Conservation (phyloP, 2,888 invertebrate species). For the Melieria omissa region DNA sequence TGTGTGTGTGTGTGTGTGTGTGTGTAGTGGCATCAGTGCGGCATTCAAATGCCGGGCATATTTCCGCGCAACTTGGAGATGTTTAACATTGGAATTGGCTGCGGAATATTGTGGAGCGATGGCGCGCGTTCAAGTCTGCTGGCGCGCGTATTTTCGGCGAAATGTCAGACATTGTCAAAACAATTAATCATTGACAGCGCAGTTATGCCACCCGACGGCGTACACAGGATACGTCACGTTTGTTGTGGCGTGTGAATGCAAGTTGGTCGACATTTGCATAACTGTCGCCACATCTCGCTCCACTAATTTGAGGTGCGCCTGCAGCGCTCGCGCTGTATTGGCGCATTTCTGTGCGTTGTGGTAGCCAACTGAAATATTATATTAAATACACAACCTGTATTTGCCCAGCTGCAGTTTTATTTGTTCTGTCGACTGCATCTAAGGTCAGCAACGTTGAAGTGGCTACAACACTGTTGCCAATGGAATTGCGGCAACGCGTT, state of each 20-base stretch:
- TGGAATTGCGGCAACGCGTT: no score
- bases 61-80: neutral
- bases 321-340: no score
- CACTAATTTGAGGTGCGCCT: no score
- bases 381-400: no score
- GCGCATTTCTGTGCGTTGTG: no score
- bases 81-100: neutral
- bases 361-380: no score
- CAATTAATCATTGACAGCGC: slow-evolving; percentile 7
- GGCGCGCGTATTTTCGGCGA: neutral
- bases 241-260: no score
- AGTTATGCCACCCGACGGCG: neutral
- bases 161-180: slow-evolving; percentile 14
- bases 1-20: neutral
- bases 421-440: no score
- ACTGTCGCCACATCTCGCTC: neutral
- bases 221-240: neutral
- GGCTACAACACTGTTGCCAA: no score
- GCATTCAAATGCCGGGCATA: neutral
- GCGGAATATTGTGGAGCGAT: neutral
- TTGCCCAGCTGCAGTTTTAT: no score
- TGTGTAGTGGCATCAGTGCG: slow-evolving; percentile 6
- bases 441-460: no score
- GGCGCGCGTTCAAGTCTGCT: neutral
- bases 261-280: neutral